These are phyloP conservation scores for Chorisops tibialis DNA, from an alignment of 2,888 invertebrate species.

Conservation along the genomic window DNA sequence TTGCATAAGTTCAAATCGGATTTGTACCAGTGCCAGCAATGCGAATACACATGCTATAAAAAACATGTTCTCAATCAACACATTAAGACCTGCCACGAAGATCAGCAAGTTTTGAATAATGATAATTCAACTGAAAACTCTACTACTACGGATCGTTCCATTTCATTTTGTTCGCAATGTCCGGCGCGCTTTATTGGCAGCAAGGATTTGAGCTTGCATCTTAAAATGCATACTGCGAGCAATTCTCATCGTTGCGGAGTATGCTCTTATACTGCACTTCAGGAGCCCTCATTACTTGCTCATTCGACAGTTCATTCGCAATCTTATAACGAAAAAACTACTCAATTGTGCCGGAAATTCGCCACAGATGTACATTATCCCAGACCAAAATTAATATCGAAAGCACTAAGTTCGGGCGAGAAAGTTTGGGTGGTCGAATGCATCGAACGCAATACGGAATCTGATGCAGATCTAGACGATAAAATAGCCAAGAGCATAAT, in stretches of 20 bases:
- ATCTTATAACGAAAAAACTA: constrained; percentile 75
- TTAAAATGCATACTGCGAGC: constrained; percentile 64
- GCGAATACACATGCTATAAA: constrained; percentile 79
- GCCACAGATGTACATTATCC: constrained; percentile 62
- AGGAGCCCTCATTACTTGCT: constrained; percentile 64
- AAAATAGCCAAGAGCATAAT: constrained; percentile 53
- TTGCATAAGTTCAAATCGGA: constrained; percentile 60
- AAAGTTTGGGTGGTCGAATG: constrained; percentile 49
- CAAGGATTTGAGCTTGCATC: constrained; percentile 70
- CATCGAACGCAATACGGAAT: constrained; percentile 32
- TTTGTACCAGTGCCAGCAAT: constrained; percentile 69
- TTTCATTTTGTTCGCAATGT: constrained; percentile 77
- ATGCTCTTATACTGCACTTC: constrained; percentile 73
- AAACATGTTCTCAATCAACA: constrained; percentile 80
- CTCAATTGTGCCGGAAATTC: constrained; percentile 64
- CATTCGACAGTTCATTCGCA: constrained; percentile 73
- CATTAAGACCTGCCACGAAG: constrained; percentile 59
- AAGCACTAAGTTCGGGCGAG: constrained; percentile 40
- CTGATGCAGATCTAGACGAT: constrained; percentile 31
- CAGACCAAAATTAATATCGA: constrained; percentile 59
- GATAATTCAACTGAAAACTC: background rate
- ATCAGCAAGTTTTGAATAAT: constrained; percentile 29
- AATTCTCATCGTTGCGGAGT: constrained; percentile 67
- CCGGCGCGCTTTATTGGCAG: constrained; percentile 79
- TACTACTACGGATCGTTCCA: background rate